phyloP scores from a whole-genome alignment of 2,113 vertebrate species.

The Catharus bicknelli region DNA sequence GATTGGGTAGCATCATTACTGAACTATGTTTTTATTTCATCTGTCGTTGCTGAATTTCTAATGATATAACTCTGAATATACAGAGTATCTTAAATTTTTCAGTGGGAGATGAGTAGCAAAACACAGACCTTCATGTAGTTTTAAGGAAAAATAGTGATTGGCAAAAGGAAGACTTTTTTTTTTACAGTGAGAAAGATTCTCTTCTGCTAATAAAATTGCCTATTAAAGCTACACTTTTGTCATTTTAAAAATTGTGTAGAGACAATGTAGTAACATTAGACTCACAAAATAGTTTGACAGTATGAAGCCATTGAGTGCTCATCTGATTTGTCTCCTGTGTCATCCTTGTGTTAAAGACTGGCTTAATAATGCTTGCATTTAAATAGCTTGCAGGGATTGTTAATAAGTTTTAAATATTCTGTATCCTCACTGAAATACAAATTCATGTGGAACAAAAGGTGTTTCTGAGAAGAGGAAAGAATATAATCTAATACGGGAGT shows the following conservation, averaged over 20 bases:
- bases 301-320: neutral
- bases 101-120: neutral
- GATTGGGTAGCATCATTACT: conserved; percentile 1
- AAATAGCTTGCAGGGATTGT: neutral
- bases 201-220: conserved; percentile 37
- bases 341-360: neutral
- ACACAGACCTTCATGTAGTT: neutral
- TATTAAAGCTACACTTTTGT: conserved; percentile 51
- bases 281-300: conserved; percentile 26
- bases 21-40: conserved; percentile 14
- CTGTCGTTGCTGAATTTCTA: conserved; percentile 33
- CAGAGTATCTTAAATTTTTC: conserved; percentile 9
- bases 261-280: conserved; percentile 17
- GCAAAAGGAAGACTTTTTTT: conserved; percentile 35
- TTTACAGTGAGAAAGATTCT: conserved; percentile 29
- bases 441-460: conserved; percentile 11
- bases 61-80: conserved; percentile 42
- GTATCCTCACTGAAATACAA: neutral
- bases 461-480: neutral
- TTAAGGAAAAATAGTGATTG: neutral
- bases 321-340: neutral
- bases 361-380: neutral
- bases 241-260: conserved; percentile 6
- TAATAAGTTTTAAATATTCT: conserved; percentile 39
- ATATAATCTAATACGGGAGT: neutral